Evolutionary conservation across 2,888 invertebrate species (phyloP).

Genomic region (Oxytorus armatus): DNA sequence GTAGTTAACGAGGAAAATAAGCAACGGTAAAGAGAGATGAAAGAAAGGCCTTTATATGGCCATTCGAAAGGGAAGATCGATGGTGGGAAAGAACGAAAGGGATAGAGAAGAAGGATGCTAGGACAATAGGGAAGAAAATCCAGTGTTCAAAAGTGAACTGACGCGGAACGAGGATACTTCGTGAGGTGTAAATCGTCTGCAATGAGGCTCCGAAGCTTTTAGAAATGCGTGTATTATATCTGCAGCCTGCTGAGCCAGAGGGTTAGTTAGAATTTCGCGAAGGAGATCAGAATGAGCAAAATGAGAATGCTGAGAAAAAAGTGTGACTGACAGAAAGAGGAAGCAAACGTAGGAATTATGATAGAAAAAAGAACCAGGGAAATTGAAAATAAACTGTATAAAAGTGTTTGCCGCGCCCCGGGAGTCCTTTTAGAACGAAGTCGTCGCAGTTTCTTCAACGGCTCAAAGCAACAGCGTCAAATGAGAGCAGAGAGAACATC

Average conservation of each 20-base stretch:
- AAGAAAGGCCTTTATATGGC: slow-evolving; percentile 17
- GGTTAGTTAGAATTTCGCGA: not conserved
- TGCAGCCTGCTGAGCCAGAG: not conserved
- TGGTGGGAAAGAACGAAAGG: slow-evolving; percentile 14
- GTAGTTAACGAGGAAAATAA: slow-evolving; percentile 36
- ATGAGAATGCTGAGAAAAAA: not conserved
- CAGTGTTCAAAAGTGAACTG: slow-evolving; percentile 30
- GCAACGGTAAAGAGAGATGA: slow-evolving; percentile 8
- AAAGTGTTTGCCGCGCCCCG: not conserved
- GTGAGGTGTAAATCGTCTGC: slow-evolving; percentile 28
- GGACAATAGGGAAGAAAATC: slow-evolving; percentile 28
- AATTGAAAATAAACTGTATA: slow-evolving; percentile 36
- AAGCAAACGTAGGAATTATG: slow-evolving; percentile 4
- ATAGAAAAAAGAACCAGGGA: slow-evolving; percentile 8
- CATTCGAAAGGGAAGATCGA: slow-evolving; percentile 24
- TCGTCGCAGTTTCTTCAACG: slow-evolving; percentile 17
- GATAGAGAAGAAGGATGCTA: slow-evolving; percentile 25
- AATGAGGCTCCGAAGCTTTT: slow-evolving; percentile 17
- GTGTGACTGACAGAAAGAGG: not conserved
- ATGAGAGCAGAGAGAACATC: slow-evolving; percentile 3
- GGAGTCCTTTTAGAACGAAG: not conserved
- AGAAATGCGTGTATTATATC: slow-evolving; percentile 10
- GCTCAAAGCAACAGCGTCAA: not conserved
- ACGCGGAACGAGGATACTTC: slow-evolving; percentile 22
- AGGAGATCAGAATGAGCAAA: not conserved